Base-by-base conservation (phyloP, 2,888 invertebrate species). In the Choreutis nemorana region DNA sequence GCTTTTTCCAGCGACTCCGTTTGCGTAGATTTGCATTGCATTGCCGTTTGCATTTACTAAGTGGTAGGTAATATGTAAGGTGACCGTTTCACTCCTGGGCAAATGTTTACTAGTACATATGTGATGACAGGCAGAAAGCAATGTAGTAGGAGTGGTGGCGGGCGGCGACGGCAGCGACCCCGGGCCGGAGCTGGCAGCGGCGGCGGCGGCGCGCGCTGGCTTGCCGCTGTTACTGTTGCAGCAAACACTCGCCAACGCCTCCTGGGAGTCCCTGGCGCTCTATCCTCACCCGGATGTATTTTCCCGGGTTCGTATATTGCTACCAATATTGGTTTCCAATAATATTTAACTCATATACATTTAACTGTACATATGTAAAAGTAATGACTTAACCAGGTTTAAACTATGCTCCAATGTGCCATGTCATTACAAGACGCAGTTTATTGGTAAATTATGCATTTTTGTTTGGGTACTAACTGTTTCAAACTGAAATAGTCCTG, bases 191-290 rank as follows among this genome's bases (percentile, higher is more conserved):
- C 25, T 26, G 35, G 42, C 12, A 27, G 50, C 61, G 36, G 57
- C 52, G 29, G 52, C 50, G 28, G 59, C 50, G 33, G 63, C 50
- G 14, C 64, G 62, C 23, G 60, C 64, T 33, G 62, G 68, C 32
- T 53, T 55, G 12, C 65, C 52, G 2, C 33, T 59, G 42, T 59
- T 65, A 41, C 53, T 64, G 42, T 51, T 65, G 41, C 47, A 59
- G 38, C 44, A 55, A 28, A 50, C 49, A 32, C 40, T 47, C 26
- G 52, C 48, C 42, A 50, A 50, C 23, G 36, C 38, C 31, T 31
- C 35, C 34, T 52, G 56, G 47, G 60, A 58, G 40, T 54, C 54
- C 39, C 56, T 70, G 7, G 52, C 55, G 33, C 49, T 68, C 22
- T 53, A 49, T 39, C 66, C 68, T 33, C 61, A 57, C 35, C 42